A percentile compares a stretch with the other conserved stretches of the same genome.
phyloP scores from a whole-genome alignment of 2,113 vertebrate genomes.

The Copsychus sechellarum region DNA sequence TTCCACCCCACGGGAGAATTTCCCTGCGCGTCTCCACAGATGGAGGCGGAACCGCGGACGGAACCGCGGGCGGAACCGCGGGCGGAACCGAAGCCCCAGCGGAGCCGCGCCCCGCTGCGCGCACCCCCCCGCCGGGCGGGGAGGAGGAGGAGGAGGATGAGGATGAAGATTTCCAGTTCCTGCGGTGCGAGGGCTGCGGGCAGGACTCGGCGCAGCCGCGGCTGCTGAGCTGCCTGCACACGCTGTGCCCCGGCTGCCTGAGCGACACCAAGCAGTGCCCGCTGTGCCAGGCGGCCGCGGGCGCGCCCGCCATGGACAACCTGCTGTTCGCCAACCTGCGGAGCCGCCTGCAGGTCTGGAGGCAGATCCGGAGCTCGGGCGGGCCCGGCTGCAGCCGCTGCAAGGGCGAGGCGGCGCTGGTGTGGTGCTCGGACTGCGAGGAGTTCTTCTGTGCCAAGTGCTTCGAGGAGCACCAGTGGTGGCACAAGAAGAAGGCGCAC shows the following conservation, averaged over 20 bases:
- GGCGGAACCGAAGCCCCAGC: neutral
- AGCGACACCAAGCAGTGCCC: constrained; percentile 37
- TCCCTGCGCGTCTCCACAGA: neutral
- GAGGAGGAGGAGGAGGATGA: neutral
- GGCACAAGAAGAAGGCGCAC: constrained; percentile 64
- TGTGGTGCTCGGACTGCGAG: constrained; percentile 73
- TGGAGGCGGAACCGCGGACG: neutral
- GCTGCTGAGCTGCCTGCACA: constrained; percentile 73
- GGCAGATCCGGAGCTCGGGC: neutral
- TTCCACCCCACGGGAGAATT: neutral
- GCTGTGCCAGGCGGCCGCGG: neutral
- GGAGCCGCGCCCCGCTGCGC: neutral
- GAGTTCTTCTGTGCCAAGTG: constrained; percentile 70
- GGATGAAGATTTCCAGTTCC: constrained; percentile 56
- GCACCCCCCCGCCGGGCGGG: accelerated
- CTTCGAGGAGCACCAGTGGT: constrained; percentile 72
- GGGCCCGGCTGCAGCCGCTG: constrained; percentile 48
- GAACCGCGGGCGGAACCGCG: neutral
- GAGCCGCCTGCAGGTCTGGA: constrained; percentile 39
- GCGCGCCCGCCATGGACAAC: constrained; percentile 40
- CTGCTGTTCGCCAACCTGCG: constrained; percentile 70
- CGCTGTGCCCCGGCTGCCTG: constrained; percentile 61
- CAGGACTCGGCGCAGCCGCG: constrained; percentile 60
- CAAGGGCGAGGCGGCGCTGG: neutral
- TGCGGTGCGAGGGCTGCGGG: constrained; percentile 59